These are phyloP conservation scores for Patella vulgata DNA, from an alignment of 1,140 invertebrate genomes.

Conservation along the genomic window DNA sequence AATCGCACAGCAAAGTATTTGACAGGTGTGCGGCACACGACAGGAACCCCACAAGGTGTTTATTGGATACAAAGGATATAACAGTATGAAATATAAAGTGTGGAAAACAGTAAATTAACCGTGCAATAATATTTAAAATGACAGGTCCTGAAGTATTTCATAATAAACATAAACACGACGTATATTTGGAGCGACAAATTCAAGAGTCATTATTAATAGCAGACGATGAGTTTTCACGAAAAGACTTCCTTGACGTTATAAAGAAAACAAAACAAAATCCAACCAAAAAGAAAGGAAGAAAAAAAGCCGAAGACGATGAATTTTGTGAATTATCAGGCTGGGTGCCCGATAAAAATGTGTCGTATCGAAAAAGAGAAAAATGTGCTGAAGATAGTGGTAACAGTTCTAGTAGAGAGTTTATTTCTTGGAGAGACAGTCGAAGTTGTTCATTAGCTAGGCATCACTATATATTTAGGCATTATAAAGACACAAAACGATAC, in stretches of 20 bases:
- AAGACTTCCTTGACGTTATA: too few relatives aligned
- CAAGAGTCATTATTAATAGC: conserved; percentile 48
- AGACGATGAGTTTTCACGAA: conserved; percentile 32
- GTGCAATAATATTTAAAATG: too few relatives aligned
- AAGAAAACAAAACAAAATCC: too few relatives aligned
- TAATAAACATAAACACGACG: too few relatives aligned
- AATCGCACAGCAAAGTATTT: too few relatives aligned
- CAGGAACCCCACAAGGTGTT: too few relatives aligned
- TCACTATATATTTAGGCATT: conserved; percentile 54
- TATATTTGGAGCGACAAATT: conserved; percentile 45
- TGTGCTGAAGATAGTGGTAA: conserved; percentile 5
- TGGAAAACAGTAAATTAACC: too few relatives aligned
- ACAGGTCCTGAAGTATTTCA: too few relatives aligned
- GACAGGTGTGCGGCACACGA: too few relatives aligned
- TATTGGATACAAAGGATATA: too few relatives aligned
- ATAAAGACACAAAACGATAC: conserved; percentile 44
- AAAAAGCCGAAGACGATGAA: conserved; percentile 8
- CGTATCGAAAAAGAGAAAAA: conserved; percentile 35
- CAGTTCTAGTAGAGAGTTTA: not conserved
- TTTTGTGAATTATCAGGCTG: conserved; percentile 46
- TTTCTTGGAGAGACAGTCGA: conserved; percentile 17
- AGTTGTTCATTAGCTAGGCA: conserved; percentile 32
- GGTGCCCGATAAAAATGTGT: conserved; percentile 35
- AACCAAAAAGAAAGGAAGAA: not conserved
- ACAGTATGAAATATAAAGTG: too few relatives aligned